These are phyloP conservation scores for Hypsibius dujardini DNA, from an alignment of 1,140 invertebrate species.

Conservation along the genomic window DNA sequence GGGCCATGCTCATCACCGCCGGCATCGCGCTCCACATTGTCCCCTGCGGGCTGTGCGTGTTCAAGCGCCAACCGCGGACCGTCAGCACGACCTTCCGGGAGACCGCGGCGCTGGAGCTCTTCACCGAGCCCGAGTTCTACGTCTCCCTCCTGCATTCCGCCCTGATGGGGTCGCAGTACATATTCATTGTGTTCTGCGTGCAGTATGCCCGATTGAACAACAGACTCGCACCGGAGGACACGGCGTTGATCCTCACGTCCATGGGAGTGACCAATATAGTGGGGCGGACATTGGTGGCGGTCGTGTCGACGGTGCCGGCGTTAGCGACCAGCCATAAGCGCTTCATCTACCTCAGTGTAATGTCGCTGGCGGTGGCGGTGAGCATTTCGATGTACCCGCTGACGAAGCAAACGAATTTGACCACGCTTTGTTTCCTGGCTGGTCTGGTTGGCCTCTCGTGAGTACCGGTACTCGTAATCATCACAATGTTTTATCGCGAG, in stretches of 20 bases:
- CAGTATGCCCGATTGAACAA: background rate
- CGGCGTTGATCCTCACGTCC: background rate
- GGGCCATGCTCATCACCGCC: conserved; percentile 31
- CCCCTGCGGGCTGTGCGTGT: conserved; percentile 29
- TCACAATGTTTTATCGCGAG: no score
- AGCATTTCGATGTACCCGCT: background rate
- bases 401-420: background rate
- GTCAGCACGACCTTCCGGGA: conserved; percentile 23
- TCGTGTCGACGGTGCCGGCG: background rate
- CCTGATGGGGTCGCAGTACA: conserved; percentile 2
- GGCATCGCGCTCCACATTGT: conserved; percentile 29
- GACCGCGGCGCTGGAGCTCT: background rate
- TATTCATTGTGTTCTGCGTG: background rate
- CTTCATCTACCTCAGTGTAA: background rate
- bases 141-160: conserved; percentile 23
- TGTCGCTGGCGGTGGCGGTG: background rate
- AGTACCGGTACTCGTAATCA: no score
- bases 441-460: background rate
- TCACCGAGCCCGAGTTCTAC: conserved; percentile 26
- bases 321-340: background rate
- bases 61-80: conserved; percentile 28
- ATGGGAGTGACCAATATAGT: conserved; percentile 6
- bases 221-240: background rate
- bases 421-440: background rate
- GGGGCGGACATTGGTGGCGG: background rate